Base-by-base conservation (phyloP, 2,797 vertebrate genomes). In the Tragopan temminckii region DNA sequence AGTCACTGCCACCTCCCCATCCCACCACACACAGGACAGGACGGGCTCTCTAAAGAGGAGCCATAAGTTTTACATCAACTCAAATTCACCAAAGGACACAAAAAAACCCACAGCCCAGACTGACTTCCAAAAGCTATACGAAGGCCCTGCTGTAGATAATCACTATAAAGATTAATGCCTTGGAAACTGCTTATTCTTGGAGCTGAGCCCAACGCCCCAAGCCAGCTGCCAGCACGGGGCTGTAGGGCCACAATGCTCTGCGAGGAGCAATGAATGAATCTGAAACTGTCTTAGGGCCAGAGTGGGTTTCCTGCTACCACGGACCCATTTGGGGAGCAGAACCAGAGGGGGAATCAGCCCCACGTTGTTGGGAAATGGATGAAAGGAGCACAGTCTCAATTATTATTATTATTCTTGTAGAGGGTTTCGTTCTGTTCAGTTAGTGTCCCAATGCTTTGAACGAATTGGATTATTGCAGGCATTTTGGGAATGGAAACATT, bases 131-230 rank as follows among this genome's bases (percentile, higher is more conserved):
- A 80, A 43, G 55, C 40, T 36, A 61, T 62, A 50, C 15, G 83
- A 70, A 91, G 72, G 24, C 35, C 53, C 62, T 68, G 67, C 85
- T 84, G 55, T 38, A 55, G 77, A 79, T 61, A 88, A 96, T 78
- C 53, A 43, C 58, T 46, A 57, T n/a, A 69, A 87, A 76, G 75
- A 93, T 90, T 82, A 91, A 93, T 63, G 71, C 46, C 35, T 78
- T 74, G 61, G 79, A 87, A 87, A 86, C 78, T 46, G 43, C 62
- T 90, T 90, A 66, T 81, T 79, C 78, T 68, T 89, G 91, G 90
- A 86, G 48, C 68, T 66, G 45, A 38, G 85, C 76, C 91, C 89
- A 67, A 64, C 35, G 67, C 7, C 80, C 53, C 57, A 33, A 86
- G 72, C 68, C 91, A 91, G 80, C 81, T 91, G 95, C 55, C 71